Evolutionary conservation across 2,113 vertebrate genomes (phyloP).

Genomic region (Parus major): DNA sequence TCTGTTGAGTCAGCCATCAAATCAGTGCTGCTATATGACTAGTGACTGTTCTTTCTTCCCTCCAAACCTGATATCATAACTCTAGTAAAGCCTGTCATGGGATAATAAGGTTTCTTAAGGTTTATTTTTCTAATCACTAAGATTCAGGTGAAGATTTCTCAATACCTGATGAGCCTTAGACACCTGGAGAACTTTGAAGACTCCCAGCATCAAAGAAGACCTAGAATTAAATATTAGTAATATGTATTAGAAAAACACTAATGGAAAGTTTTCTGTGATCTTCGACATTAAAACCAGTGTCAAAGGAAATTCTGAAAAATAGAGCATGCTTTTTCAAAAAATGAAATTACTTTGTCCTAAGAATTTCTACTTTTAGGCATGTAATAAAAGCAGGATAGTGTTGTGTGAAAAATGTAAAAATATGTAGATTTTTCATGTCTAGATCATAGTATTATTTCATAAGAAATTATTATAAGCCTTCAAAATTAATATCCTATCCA

Average conservation of each 20-base stretch:
- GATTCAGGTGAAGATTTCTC: neutral
- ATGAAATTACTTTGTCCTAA: neutral
- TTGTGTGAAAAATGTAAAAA: neutral
- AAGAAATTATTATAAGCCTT: slow-evolving; percentile 1
- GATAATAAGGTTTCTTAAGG: neutral
- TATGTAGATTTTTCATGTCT: slow-evolving; percentile 1
- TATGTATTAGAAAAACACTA: neutral
- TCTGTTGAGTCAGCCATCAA: neutral
- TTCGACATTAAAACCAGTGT: neutral
- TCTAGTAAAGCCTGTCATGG: neutral
- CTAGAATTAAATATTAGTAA: neutral
- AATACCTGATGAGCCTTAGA: neutral
- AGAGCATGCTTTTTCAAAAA: neutral
- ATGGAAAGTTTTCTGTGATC: neutral
- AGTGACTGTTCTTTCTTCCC: neutral
- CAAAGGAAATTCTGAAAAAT: neutral
- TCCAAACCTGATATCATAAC: neutral
- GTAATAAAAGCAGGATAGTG: neutral
- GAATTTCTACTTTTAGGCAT: neutral
- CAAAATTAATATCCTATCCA: slow-evolving; percentile 54
- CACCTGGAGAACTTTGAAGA: neutral
- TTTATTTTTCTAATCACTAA: neutral
- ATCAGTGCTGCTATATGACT: neutral
- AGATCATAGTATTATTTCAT: neutral
- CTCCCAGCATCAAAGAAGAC: neutral